phyloP scores from a whole-genome alignment of 1,140 invertebrate species.

The Neoseiulus cucumeris region DNA sequence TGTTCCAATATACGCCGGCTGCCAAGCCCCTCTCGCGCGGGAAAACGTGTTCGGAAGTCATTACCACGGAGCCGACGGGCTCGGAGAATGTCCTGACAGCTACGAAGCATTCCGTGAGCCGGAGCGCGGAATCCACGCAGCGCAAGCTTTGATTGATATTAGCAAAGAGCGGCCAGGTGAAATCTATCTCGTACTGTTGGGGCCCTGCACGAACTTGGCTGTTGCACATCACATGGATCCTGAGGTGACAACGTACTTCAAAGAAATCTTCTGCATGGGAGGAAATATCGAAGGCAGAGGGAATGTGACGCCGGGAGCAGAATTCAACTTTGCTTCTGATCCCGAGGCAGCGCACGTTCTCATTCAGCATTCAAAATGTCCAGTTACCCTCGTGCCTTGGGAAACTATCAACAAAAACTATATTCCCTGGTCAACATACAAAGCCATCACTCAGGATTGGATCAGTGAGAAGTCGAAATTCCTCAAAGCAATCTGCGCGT shows the following conservation, averaged over 20 bases:
- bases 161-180: constrained; percentile 18
- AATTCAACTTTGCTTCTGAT: constrained; percentile 45
- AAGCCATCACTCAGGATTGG: background rate
- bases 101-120: constrained; percentile 13
- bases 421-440: background rate
- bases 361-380: constrained; percentile 29
- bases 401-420: constrained; percentile 31
- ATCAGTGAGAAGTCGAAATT: background rate
- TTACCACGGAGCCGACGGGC: constrained; percentile 24
- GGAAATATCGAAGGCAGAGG: constrained; percentile 33
- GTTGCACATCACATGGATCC: constrained; percentile 36
- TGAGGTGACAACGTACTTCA: constrained; percentile 30
- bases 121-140: background rate
- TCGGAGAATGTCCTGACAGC: constrained; percentile 21
- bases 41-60: constrained; percentile 5
- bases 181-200: constrained; percentile 34
- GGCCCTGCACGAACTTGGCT: constrained; percentile 41
- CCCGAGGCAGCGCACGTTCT: constrained; percentile 45
- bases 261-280: constrained; percentile 38
- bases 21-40: constrained; percentile 18
- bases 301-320: constrained; percentile 32
- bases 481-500: background rate
- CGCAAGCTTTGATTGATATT: constrained; percentile 14
- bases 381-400: constrained; percentile 42
- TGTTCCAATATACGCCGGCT: constrained; percentile 22